Evolutionary conservation across 2,797 vertebrate species (phyloP), one percentile per base, ranked within the genome.

Genomic region (Enteromius fasciolatus): DNA sequence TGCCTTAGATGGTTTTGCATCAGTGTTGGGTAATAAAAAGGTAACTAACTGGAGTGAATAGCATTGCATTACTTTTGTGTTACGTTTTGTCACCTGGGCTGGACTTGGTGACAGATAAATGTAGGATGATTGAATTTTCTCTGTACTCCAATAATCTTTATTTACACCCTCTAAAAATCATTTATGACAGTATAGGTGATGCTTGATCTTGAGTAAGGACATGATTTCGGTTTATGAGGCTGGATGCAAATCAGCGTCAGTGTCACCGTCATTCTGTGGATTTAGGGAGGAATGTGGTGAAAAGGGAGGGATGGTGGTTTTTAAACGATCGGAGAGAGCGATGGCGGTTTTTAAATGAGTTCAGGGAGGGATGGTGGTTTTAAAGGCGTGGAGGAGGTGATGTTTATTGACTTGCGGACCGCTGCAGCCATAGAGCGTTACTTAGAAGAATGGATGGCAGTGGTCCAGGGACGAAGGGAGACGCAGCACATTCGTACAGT

Each of bases 401-500:
- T 88, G 85, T 89, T 90, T 88, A 88, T 88, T 88, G 83, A 87
- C 85, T 88, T 76, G 67, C 23, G 63, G 80, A 86, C 52, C 79
- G 61, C 86, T 75, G 80, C 75, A 76, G 84, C 82, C 73, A 64
- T 87, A 84, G 85, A 85, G 66, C 36, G 64, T 78, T 86, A 86
- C 41, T 74, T 66, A 81, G 86, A 89, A 91, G 91, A 91, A 90
- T 91, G 88, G 92, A 91, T 94, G 92, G 93, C 93, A 92, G 87
- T 66, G 90, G 88, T 94, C 93, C 93, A 94, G 92, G 52, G 52
- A 82, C 63, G 46, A n/a, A 84, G 48, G 57, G 39, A 68, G 50
- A 20, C 25, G 17, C 10, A 0, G 46, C 33, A 81, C 54, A 68
- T 50, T n/a, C 23, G 2, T 31, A 31, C 28, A 31, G 23, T 31